Base-by-base conservation (phyloP, 2,797 vertebrate genomes). In the Knipowitschia caucasica region DNA sequence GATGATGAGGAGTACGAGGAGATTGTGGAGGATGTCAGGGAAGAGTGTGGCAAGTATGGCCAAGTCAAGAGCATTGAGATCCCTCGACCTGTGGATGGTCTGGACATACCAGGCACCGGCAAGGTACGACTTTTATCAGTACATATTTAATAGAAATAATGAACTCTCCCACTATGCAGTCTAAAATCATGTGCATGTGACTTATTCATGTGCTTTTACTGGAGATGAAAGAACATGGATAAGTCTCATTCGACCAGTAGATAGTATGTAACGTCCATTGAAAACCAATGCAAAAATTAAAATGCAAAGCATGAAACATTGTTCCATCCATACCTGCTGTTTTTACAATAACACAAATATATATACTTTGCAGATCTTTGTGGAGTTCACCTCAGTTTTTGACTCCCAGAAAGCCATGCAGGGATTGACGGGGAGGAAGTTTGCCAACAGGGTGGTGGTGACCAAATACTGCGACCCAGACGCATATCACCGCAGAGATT, bases 391-490 rank as follows among this genome's bases (percentile, higher is more conserved):
- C 66, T 94, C 94, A 1, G 92, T 95, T 59, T 95, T 93, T 21
- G 94, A 97, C 90, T 94, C 94, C 88, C 95, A 97, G 92, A 97
- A 96, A 86, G 94, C 95, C 85, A 95, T 96, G 95, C 94, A 97
- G 86, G 93, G 93, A 56, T 89, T 97, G 65, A 95, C 94, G 0
- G 95, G 95, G 53, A 91, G 95, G 83, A 97, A 95, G 87, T 97
- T 96, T 76, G 94, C 94, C 73, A 96, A 95, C 89, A 89, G 94
- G 75, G 94, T 97, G 84, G 95, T 97, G 68, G 95, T 97, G 87
- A 95, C 94, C 72, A 97, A 97, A 78, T 97, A 95, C 90, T 95
- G 93, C 86, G 95, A 96, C 86, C 94, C 94, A 43, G 94, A 96
- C 45, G 93, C 93, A 38, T 97, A 96, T 72, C 94, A 97, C 83